Evolutionary conservation across 2,797 vertebrate genomes (phyloP), one percentile per base, ranked within the genome.

Genomic region (Anisognathus igniventris): DNA sequence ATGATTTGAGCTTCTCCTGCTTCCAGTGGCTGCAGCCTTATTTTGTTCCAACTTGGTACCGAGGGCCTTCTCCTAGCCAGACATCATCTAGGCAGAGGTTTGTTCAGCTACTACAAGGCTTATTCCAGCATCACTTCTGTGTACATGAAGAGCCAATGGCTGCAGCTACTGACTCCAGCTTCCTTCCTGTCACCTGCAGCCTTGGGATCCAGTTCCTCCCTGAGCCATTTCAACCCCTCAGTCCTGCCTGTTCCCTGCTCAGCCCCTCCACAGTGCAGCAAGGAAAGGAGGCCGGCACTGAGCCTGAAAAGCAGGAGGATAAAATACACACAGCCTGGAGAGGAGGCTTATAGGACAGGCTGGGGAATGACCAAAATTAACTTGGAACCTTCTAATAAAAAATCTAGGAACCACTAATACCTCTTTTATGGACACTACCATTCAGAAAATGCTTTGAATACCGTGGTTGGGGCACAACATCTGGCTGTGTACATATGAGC

Each of bases 401-500:
- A 48, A 82, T 24, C n/a, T 45, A 6, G 6, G 35, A 65, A 54
- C 33, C 3, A 27, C 8, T 31, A 16, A 54, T 31, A 39, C 9
- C 15, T 47, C 68, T 17, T 48, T 48, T 22, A 54, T n/a, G 42
- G 33, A 25, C 28, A 35, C 4, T 45, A 15, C 14, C 40, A 33
- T 80, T 58, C 33, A 77, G 44, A 70, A 86, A 86, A 56, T 37
- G 33, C 31, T 64, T 31, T 51, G 11, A 78, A 45, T 58, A 24
- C 5, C 1, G 1, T 28, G 9, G 8, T 12, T 67, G 54, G 27
- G 35, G 15, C 15, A 61, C 9, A 75, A 12, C 12, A 33, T 51
- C 27, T 82, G 16, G 1, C 14, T 57, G 20, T 60, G 28, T 31
- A 44, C 4, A 2, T 73, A n/a, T 5, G 0, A 2, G 10, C 14